Conservation (phyloP, 2,113 vertebrate genomes). For the Pomatorhinus ruficollis region DNA sequence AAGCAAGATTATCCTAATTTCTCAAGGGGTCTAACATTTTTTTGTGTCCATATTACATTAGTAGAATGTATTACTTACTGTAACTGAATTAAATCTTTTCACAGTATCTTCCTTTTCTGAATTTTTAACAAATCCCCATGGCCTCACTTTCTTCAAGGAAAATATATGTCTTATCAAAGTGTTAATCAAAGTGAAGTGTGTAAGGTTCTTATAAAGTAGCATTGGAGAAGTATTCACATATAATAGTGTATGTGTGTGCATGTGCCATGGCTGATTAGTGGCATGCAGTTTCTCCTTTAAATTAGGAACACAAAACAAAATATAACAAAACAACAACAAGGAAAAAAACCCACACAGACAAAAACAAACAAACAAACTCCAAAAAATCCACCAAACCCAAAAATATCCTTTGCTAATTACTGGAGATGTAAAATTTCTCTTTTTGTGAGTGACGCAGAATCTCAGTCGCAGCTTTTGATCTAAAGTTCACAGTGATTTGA, state of each 20-base stretch:
- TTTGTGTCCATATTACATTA: constrained; percentile 65
- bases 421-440: background rate
- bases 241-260: background rate
- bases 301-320: background rate
- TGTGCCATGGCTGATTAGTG: constrained; percentile 26
- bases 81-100: constrained; percentile 67
- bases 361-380: background rate
- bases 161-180: constrained; percentile 54
- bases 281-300: background rate
- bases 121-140: constrained; percentile 53
- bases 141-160: constrained; percentile 58
- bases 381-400: background rate
- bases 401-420: background rate
- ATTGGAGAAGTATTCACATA: background rate
- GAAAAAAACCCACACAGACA: accelerated
- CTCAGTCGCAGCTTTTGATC: background rate
- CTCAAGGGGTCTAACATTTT: constrained; percentile 52
- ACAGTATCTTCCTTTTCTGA: constrained; percentile 53
- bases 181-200: constrained; percentile 64
- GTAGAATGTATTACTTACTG: constrained; percentile 65
- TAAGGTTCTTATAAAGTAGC: constrained; percentile 12
- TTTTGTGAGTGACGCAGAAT: constrained; percentile 2
- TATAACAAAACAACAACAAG: background rate
- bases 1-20: constrained; percentile 61
- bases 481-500: constrained; percentile 51